These are phyloP conservation scores for Betta splendens DNA, from an alignment of 2,797 vertebrate genomes.

Conservation along the genomic window DNA sequence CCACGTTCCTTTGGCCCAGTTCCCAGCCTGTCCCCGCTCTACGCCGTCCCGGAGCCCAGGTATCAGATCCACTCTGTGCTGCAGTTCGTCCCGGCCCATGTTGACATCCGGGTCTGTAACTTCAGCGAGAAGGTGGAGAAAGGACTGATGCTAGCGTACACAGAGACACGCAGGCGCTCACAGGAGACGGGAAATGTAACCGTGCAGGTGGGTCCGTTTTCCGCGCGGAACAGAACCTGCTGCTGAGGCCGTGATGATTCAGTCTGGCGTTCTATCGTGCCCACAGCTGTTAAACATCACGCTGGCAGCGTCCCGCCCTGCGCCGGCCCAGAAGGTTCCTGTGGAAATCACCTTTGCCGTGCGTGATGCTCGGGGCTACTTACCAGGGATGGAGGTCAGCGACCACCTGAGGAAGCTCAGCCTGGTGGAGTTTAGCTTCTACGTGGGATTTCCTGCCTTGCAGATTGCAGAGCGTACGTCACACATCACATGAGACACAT, in stretches of 20 bases:
- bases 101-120: conserved; percentile 90
- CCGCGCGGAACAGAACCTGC: too few relatives aligned
- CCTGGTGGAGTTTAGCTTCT: conserved; percentile 96
- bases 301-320: conserved; percentile 47
- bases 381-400: conserved; percentile 89
- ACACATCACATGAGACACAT: not conserved
- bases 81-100: conserved; percentile 91
- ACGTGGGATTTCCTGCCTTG: conserved; percentile 90
- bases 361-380: conserved; percentile 79
- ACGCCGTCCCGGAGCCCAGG: conserved; percentile 82
- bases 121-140: conserved; percentile 91
- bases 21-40: conserved; percentile 82
- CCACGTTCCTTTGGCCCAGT: conserved; percentile 75
- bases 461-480: conserved; percentile 95
- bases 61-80: conserved; percentile 93
- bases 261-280: not conserved
- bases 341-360: conserved; percentile 89
- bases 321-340: conserved; percentile 80
- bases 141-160: conserved; percentile 86
- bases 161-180: conserved; percentile 83
- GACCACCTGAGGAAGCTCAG: conserved; percentile 90
- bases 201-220: not conserved
- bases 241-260: too few relatives aligned
- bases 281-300: conserved; percentile 92
- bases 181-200: conserved; percentile 83